Evolutionary conservation across 1,140 invertebrate genomes (phyloP), one percentile per base, ranked within the genome.

Genomic region (Solenopsis fugax): DNA sequence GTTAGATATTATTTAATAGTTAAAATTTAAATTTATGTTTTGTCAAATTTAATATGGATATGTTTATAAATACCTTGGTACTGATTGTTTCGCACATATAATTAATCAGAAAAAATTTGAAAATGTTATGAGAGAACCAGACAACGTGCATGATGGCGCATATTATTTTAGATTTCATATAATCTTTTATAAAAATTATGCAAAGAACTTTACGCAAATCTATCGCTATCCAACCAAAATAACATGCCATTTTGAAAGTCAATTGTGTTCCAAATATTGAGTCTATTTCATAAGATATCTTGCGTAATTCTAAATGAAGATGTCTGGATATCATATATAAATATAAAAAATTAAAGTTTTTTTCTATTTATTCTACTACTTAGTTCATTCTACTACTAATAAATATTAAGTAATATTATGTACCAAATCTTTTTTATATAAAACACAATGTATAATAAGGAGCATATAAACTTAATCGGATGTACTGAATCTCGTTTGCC

Each of bases 61-160:
- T 6, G 4, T 18, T 18, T 6, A 54, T 54, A n/a, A 10, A 5
- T 81, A 81, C 64, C 78, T 81, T 81, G 7, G 16, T 56, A 34
- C 12, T 24, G 18, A 67, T 18, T 21, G 5, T 58, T n/a, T 81
- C 64, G 7, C 60, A 54, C 16, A 45, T 21, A 6, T 69, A 56
- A 69, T 71, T 81, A 56, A 81, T 50, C 4, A 67, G 12, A 0
- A 81, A 9, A 13, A 78, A 41, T 78, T 65, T 78, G 1, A 50
- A 48, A 24, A 78, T 3, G 4, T 58, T 58, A 24, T 56, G 34
- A 10, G 0, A 24, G 16, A 75, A 41, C 29, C n/a, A 41, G 0
- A 21, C 2, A 10, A 24, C 2, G 0, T 18, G 1, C 0, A 52
- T 2, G 13, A 21, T 4, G 12, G 0, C 1, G 1, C 0, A 41